Base-by-base conservation (phyloP, 2,888 invertebrate species). In the Petrolisthes cinctipes region DNA sequence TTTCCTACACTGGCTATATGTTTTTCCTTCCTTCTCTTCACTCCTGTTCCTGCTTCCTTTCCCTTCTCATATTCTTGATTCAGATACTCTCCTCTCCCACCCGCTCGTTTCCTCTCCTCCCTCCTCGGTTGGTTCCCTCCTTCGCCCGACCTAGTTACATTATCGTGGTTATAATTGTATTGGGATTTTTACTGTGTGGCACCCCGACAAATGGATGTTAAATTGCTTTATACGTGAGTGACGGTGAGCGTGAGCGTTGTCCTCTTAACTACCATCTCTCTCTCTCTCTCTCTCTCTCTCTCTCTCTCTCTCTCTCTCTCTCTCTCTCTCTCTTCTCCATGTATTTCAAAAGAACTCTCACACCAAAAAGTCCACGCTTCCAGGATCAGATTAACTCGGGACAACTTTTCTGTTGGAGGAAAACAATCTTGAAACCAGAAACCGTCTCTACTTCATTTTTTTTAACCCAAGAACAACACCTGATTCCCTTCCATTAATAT, bases 131-230 rank as follows among this genome's bases (percentile, higher is more conserved):
- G n/a, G 23, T 20, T 53, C 57, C 51, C 71, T 57, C 73, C 66
- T 53, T 7, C 81, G 37, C 23, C 80, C 56, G 81, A 80, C 71
- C 73, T 56, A 80, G 80, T 71, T 81, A 85, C 85, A 85, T 85
- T 85, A 85, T 85, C 81, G 71, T 73, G 53, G 80, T 85, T 61
- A 56, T 85, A 85, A 85, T 85, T 85, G 85, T 85, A 81, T 85
- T 85, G 54, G 80, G 85, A 85, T 37, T 85, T 85, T 85, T 85
- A 37, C 81, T 71, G 80, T 51, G 81, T 37, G 73, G 14, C 85
- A 81, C 71, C 85, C 54, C 85, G 80, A 80, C 85, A 85, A 85
- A 85, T 85, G 85, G 85, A 85, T 85, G 78, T 85, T 79, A 81
- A 81, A 85, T 85, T 85, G 80, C 79, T 76, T 85, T 81, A 80